These are phyloP conservation scores for Noctua janthe DNA, from an alignment of 2,888 invertebrate species.

Conservation along the genomic window DNA sequence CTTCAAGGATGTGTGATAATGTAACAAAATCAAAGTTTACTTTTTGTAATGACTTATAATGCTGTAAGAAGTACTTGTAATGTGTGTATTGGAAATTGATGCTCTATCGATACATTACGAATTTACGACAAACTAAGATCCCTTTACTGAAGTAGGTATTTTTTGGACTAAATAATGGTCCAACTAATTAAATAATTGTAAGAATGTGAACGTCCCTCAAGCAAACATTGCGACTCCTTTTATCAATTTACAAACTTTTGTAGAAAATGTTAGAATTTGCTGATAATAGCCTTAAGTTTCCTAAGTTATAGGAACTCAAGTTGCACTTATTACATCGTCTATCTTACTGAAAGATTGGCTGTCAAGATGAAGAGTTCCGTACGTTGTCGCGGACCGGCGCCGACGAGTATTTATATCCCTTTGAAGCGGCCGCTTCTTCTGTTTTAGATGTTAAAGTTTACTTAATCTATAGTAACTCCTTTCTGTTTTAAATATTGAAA, in stretches of 20 bases:
- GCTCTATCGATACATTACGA: not conserved
- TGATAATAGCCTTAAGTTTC: conserved; percentile 10
- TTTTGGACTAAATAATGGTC: not conserved
- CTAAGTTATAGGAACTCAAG: conserved; percentile 41
- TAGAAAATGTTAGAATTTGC: not conserved
- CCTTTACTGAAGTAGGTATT: not conserved
- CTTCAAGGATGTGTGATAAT: conserved; percentile 71
- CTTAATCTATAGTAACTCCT: conserved; percentile 64
- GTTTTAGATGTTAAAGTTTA: conserved; percentile 77
- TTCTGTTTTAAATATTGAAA: conserved; percentile 59
- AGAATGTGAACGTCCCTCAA: not conserved
- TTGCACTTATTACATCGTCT: conserved; percentile 61
- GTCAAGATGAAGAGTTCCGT: conserved; percentile 75
- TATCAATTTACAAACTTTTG: not conserved
- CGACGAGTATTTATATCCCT: conserved; percentile 80
- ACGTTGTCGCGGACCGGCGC: conserved; percentile 74
- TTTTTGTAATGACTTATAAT: conserved; percentile 54
- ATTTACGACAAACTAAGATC: too few species aligned
- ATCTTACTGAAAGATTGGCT: conserved; percentile 70
- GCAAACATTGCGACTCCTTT: not conserved
- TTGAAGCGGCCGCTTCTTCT: conserved; percentile 80
- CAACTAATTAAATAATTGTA: not conserved
- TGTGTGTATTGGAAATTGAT: not conserved
- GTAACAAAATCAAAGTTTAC: conserved; percentile 63
- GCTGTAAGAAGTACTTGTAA: conserved; percentile 28